phyloP scores from a whole-genome alignment of 2,113 vertebrate species.

The Ageneiosus marmoratus region DNA sequence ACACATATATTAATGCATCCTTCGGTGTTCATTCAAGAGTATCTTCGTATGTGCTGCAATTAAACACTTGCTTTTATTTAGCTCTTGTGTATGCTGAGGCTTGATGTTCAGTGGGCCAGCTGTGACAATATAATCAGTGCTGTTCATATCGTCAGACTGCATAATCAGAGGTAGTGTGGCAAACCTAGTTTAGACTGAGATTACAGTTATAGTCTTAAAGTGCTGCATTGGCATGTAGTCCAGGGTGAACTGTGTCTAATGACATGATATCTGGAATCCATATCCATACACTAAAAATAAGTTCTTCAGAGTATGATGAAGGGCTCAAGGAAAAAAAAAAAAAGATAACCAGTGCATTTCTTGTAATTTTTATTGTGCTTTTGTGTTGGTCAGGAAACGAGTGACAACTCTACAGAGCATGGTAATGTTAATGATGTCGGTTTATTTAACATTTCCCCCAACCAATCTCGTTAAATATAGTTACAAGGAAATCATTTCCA shows the following conservation, averaged over 20 bases:
- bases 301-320: background rate
- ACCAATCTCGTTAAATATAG: slow-evolving; percentile 49
- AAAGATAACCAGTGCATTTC: slow-evolving; percentile 55
- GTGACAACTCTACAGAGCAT: slow-evolving; percentile 64
- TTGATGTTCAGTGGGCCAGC: background rate
- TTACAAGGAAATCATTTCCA: slow-evolving; percentile 56
- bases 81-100: background rate
- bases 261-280: background rate
- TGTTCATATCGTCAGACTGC: slow-evolving; percentile 1
- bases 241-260: background rate
- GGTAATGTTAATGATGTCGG: slow-evolving; percentile 66
- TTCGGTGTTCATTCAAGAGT: slow-evolving; percentile 7
- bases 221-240: background rate
- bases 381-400: slow-evolving; percentile 78
- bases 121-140: slow-evolving; percentile 3
- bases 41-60: slow-evolving; percentile 22
- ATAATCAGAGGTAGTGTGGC: slow-evolving; percentile 4
- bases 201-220: background rate
- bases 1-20: background rate
- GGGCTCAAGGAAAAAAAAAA: slow-evolving; percentile 24
- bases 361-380: slow-evolving; percentile 77
- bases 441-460: slow-evolving; percentile 60
- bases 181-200: background rate
- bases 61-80: slow-evolving; percentile 31
- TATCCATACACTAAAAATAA: background rate